Evolutionary conservation across 1,140 invertebrate genomes (phyloP).

Genomic region (Saccostrea cuccullata): DNA sequence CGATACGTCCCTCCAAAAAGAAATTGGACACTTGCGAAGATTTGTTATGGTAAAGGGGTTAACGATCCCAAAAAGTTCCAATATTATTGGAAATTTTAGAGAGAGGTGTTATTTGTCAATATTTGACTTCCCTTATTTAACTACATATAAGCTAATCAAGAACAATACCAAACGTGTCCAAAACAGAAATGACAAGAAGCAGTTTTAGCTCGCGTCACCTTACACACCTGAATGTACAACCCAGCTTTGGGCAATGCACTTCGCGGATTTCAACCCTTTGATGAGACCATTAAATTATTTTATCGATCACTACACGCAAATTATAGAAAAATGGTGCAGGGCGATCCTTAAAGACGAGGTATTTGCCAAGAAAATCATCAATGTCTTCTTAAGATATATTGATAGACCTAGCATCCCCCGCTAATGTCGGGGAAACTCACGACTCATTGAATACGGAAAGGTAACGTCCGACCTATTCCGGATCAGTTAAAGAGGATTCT

Average conservation of each 20-base stretch:
- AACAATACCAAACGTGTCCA: conserved; percentile 11
- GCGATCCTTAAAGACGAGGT: background rate
- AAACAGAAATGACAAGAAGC: conserved; percentile 2
- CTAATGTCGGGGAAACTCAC: background rate
- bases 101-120: background rate
- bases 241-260: conserved; percentile 16
- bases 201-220: background rate
- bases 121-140: conserved; percentile 26
- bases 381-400: background rate
- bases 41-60: background rate
- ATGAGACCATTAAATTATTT: background rate
- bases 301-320: conserved; percentile 3
- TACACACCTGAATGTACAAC: background rate
- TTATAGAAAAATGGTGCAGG: conserved; percentile 2
- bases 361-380: conserved; percentile 16
- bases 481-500: conserved; percentile 29
- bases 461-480: conserved; percentile 28
- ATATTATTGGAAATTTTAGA: conserved; percentile 25
- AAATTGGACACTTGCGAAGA: background rate
- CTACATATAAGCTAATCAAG: background rate
- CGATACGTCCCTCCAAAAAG: background rate
- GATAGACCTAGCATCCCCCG: background rate
- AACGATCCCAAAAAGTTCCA: background rate
- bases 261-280: conserved; percentile 22
- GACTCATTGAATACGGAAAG: conserved; percentile 7